These are phyloP conservation scores for Metacarcinus magister DNA, from an alignment of 2,888 invertebrate species.

Conservation along the genomic window DNA sequence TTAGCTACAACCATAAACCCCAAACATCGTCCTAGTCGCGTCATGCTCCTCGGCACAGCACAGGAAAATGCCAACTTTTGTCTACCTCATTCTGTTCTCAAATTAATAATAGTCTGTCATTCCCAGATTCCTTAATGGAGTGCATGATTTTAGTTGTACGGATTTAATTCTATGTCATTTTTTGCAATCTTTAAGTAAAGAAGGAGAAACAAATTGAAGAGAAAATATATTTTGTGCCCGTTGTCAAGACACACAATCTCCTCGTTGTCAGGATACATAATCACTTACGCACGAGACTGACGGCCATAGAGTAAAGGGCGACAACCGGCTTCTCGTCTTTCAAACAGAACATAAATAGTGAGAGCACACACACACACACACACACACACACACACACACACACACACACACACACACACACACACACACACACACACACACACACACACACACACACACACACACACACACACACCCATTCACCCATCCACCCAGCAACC, in stretches of 20 bases:
- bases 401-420: constrained; percentile 14
- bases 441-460: no score
- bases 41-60: neutral
- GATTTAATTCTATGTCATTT: neutral
- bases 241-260: constrained; percentile 16
- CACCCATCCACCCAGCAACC: no score
- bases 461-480: no score
- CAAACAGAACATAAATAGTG: neutral
- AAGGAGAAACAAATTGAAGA: neutral
- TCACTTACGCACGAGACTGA: constrained; percentile 30
- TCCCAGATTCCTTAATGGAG: neutral
- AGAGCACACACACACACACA: neutral
- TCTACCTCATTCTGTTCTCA: neutral
- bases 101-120: neutral
- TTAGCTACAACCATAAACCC: neutral
- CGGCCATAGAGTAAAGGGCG: neutral
- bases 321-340: constrained; percentile 6
- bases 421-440: neutral
- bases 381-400: constrained; percentile 16
- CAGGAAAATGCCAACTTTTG: neutral
- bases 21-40: neutral
- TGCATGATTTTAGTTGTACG: neutral
- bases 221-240: neutral
- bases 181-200: neutral
- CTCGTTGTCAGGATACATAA: neutral